Evolutionary conservation across 2,113 vertebrate genomes (phyloP).

Genomic region (Nipponia nippon): DNA sequence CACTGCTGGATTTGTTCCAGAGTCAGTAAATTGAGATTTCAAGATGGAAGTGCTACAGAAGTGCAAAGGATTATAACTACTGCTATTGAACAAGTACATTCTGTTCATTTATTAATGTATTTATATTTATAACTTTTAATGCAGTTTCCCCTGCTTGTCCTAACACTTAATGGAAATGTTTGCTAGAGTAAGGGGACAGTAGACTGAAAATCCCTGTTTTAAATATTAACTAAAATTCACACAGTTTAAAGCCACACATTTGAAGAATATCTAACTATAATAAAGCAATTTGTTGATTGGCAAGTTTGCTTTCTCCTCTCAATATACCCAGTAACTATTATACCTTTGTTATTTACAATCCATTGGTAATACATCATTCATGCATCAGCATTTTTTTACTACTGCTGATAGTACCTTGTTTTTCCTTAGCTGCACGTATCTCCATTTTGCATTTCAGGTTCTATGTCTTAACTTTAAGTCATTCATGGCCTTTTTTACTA

Average conservation of each 20-base stretch:
- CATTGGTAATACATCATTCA: neutral
- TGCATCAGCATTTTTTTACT: conserved; percentile 3
- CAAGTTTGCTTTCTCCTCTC: conserved; percentile 15
- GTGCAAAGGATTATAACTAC: neutral
- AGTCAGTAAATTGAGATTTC: neutral
- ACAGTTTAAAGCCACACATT: neutral
- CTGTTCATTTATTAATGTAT: neutral
- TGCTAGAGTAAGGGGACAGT: neutral
- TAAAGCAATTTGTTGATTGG: neutral
- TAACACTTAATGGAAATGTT: neutral
- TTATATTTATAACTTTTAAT: conserved; percentile 25
- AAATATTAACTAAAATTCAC: neutral
- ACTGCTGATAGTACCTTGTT: neutral
- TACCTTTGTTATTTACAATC: conserved; percentile 17
- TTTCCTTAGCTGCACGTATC: neutral
- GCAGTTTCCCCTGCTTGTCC: neutral
- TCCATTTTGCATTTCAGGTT: neutral
- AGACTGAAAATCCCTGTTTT: neutral
- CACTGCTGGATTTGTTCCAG: neutral
- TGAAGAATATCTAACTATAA: conserved; percentile 1
- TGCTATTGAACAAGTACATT: neutral
- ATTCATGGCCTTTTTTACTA: neutral
- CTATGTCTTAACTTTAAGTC: neutral
- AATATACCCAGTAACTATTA: neutral
- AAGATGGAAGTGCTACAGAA: neutral